These are phyloP conservation scores for Ptyas mucosa DNA, from an alignment of 2,113 vertebrate genomes.

Conservation along the genomic window DNA sequence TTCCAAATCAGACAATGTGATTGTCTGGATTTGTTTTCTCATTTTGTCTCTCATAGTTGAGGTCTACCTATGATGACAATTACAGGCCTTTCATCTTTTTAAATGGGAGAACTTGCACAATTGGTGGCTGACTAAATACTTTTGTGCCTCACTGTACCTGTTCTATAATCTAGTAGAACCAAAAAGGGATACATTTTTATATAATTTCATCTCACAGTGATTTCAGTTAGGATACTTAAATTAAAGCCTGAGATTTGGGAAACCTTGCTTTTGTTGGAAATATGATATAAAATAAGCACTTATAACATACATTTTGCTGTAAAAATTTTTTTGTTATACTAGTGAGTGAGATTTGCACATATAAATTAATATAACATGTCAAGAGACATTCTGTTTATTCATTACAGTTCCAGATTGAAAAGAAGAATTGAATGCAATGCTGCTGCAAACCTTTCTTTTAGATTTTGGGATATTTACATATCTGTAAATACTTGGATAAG, in stretches of 20 bases:
- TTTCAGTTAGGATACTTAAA: background rate
- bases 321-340: constrained; percentile 78
- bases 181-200: background rate
- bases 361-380: constrained; percentile 64
- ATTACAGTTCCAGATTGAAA: constrained; percentile 32
- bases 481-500: background rate
- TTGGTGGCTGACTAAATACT: no score
- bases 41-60: no score
- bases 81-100: no score
- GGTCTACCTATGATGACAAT: no score
- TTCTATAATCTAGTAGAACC: background rate
- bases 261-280: constrained; percentile 60
- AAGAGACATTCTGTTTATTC: constrained; percentile 68
- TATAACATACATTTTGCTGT: constrained; percentile 65
- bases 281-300: constrained; percentile 53
- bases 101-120: no score
- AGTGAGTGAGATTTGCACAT: constrained; percentile 67
- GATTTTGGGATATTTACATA: background rate
- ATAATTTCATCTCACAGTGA: background rate
- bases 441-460: background rate
- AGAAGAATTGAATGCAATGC: background rate
- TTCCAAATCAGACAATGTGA: no score
- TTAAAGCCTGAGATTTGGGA: constrained; percentile 37
- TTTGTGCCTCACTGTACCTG: no score
- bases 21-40: no score